Conservation (phyloP, 2,797 vertebrate genomes). For the Pelochelys cantorii region DNA sequence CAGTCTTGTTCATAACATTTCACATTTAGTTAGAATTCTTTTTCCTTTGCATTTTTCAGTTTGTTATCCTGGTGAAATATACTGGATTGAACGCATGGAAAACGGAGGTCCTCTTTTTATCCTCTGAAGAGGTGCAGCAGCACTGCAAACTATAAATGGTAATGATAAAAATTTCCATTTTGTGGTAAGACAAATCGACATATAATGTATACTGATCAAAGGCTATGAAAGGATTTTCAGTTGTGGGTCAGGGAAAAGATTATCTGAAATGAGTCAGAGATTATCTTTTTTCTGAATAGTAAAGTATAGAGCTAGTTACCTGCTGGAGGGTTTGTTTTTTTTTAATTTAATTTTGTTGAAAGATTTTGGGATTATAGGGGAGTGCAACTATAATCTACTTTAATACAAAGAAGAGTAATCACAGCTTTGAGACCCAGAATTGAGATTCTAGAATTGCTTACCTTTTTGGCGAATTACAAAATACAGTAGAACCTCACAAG, state of each 20-base stretch:
- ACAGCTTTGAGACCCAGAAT: background rate
- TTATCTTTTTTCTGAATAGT: constrained; percentile 5
- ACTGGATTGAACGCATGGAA: constrained; percentile 10
- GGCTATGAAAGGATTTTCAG: background rate
- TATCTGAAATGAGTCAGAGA: background rate
- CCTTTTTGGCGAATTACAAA: background rate
- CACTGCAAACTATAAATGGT: background rate
- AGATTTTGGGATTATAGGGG: background rate
- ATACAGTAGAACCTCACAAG: background rate
- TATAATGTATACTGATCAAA: background rate
- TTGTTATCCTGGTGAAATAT: background rate
- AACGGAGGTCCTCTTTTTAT: constrained; percentile 51
- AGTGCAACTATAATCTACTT: background rate
- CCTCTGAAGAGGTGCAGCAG: constrained; percentile 37
- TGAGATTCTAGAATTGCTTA: background rate
- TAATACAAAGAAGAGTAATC: background rate
- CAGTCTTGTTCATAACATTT: background rate
- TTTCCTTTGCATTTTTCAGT: constrained; percentile 29
- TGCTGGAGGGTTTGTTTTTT: background rate
- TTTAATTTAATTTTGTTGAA: background rate
- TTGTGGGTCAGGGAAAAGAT: constrained; percentile 11
- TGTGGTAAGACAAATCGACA: background rate
- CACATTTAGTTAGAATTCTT: background rate
- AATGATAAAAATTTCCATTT: background rate
- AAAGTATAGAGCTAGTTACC: background rate